phyloP scores from a whole-genome alignment of 1,140 invertebrate species.

The Paramacrobiotus metropolitanus region DNA sequence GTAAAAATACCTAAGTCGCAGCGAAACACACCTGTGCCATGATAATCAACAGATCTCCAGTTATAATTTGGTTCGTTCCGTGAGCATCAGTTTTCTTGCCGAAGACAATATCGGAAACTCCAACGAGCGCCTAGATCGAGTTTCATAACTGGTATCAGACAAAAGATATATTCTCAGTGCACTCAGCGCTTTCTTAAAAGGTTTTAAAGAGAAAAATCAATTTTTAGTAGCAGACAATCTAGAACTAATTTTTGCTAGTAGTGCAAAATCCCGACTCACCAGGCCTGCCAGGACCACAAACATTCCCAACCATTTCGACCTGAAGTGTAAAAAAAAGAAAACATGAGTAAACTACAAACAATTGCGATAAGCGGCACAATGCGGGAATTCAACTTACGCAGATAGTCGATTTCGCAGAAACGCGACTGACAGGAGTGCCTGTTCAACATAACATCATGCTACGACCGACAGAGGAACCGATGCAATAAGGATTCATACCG shows the following conservation, averaged over 20 bases:
- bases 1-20: too few species aligned
- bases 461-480: not conserved
- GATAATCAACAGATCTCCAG: conserved; percentile 69
- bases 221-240: too few species aligned
- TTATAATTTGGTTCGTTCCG: conserved; percentile 53
- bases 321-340: not conserved
- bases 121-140: conserved; percentile 39
- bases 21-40: conserved; percentile 39
- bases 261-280: too few species aligned
- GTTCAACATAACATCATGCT: not conserved
- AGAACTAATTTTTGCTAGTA: too few species aligned
- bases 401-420: conserved; percentile 31
- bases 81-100: conserved; percentile 22
- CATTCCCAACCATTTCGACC: conserved; percentile 56
- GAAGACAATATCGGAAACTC: conserved; percentile 43
- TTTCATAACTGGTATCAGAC: too few species aligned
- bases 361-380: too few species aligned
- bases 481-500: conserved; percentile 19
- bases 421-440: conserved; percentile 56
- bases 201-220: too few species aligned
- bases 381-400: not conserved
- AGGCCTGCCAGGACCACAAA: conserved; percentile 44
- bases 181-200: too few species aligned
- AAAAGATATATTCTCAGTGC: too few species aligned
- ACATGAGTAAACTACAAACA: too few species aligned